Percentiles rank a stretch among this genome's conserved stretches.
phyloP scores from a whole-genome alignment of 2,888 invertebrate genomes.

The Phengaris arion region DNA sequence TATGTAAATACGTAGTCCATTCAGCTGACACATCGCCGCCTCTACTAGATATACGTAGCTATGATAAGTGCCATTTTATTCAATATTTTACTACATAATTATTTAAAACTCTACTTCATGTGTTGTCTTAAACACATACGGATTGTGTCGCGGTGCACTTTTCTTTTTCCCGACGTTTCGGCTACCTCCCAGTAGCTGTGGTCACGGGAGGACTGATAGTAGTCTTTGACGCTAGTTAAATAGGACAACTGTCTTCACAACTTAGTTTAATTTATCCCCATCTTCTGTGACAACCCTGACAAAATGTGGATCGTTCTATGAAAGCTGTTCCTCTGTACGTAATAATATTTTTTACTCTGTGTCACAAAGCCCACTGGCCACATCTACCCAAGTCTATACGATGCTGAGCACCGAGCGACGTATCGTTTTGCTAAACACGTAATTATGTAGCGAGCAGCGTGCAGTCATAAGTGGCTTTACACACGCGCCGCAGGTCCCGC shows the following conservation, averaged over 20 bases:
- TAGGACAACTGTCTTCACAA: no score
- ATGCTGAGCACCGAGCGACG: conserved; percentile 36
- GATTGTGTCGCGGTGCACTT: no score
- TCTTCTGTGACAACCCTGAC: no score
- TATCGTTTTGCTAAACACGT: conserved; percentile 44
- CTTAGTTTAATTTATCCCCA: no score
- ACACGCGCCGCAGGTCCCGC: no score
- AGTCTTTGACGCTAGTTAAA: no score
- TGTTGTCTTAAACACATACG: neutral
- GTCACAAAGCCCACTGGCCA: neutral
- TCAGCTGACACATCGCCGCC: conserved; percentile 67
- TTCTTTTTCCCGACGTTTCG: no score
- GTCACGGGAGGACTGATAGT: no score
- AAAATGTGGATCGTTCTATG: no score
- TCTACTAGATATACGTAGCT: conserved; percentile 51
- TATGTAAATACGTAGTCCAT: conserved; percentile 75
- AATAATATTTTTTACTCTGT: no score
- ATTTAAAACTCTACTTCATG: neutral
- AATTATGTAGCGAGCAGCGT: conserved; percentile 36
- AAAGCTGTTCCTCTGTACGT: no score
- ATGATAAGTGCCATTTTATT: conserved; percentile 31
- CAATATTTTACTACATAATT: neutral
- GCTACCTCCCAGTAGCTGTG: no score
- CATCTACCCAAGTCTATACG: neutral
- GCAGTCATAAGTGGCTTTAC: neutral